Base-by-base conservation (phyloP, 1,140 invertebrate species). In the Chelonus insularis region DNA sequence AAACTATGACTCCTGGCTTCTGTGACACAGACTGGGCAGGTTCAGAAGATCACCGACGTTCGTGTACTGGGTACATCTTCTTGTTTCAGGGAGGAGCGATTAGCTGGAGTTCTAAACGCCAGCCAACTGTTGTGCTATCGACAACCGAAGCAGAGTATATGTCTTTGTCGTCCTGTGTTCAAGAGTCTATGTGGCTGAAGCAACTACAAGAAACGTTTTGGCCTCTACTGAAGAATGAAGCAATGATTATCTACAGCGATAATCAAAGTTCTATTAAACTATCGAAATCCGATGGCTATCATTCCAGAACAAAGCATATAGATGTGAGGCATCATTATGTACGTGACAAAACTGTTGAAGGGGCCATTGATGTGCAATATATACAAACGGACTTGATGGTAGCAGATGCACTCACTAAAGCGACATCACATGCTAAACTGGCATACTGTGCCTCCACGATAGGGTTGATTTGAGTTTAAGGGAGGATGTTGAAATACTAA, bases 131-230 rank as follows among this genome's bases (percentile, higher is more conserved):
- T 7, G 70, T 78, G 7, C 32, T 80, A 11, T 81, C 77, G 0
- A 72, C 69, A 6, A 72, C 69, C 2, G 79, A 73, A 56, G 65
- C 77, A 11, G 75, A 80, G 55, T 79, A 77, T 58, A 70, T 80
- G 51, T 65, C 68, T 1, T 21, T 75, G 18, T 58, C 62, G 12
- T 16, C 52, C 39, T 67, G 63, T 34, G 50, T 60, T 8, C 36
- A 68, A 56, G 73, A 76, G 63, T 63, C 62, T 8, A 50, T 75
- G 7, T 73, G 68, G 65, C 45, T 77, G 6, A 59, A 47, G 47
- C 3, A 51, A 34, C 23, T 69, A 12, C 9, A 18, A 56, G 20
- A 55, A 20, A 65, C 67, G 8, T 5, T 48, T 16, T 64, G 23
- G 52, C 25, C 25, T 41, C 25, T 21, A 21, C 4, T 18, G n/a